These are phyloP conservation scores for Synergus laeviventris DNA, from an alignment of 2,888 invertebrate genomes.

Conservation along the genomic window DNA sequence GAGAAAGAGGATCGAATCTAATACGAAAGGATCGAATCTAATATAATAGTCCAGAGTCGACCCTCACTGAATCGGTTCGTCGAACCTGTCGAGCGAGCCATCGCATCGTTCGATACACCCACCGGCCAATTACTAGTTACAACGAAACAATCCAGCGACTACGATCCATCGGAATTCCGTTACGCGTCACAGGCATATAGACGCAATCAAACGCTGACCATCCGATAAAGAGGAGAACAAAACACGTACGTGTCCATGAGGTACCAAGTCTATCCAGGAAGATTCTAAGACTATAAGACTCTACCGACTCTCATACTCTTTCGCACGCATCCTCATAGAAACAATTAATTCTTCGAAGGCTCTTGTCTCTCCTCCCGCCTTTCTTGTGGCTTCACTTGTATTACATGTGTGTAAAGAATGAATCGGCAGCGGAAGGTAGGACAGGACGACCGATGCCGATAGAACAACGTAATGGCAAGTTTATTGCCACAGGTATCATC, in stretches of 20 bases:
- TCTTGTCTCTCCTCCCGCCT: constrained; percentile 52
- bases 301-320: constrained; percentile 34
- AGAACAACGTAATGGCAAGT: not conserved
- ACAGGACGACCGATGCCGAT: constrained; percentile 5
- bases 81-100: constrained; percentile 52
- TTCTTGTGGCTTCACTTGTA: constrained; percentile 34
- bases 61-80: constrained; percentile 50
- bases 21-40: constrained; percentile 24
- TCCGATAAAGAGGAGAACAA: constrained; percentile 30
- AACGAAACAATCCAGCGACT: constrained; percentile 59
- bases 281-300: constrained; percentile 12
- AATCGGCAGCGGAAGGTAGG: constrained; percentile 31
- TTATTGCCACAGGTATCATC: constrained; percentile 22
- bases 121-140: constrained; percentile 63
- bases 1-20: constrained; percentile 12
- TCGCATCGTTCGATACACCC: constrained; percentile 50
- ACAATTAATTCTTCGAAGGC: constrained; percentile 54
- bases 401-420: constrained; percentile 31
- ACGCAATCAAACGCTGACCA: constrained; percentile 36
- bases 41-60: constrained; percentile 23
- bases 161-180: constrained; percentile 64
- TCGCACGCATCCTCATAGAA: constrained; percentile 52
- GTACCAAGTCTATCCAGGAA: constrained; percentile 19
- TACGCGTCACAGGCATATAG: constrained; percentile 54
- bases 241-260: constrained; percentile 13